Percentiles rank a stretch among this genome's conserved stretches.
phyloP scores from a whole-genome alignment of 2,888 invertebrate species.

The Nysson spinosus region DNA sequence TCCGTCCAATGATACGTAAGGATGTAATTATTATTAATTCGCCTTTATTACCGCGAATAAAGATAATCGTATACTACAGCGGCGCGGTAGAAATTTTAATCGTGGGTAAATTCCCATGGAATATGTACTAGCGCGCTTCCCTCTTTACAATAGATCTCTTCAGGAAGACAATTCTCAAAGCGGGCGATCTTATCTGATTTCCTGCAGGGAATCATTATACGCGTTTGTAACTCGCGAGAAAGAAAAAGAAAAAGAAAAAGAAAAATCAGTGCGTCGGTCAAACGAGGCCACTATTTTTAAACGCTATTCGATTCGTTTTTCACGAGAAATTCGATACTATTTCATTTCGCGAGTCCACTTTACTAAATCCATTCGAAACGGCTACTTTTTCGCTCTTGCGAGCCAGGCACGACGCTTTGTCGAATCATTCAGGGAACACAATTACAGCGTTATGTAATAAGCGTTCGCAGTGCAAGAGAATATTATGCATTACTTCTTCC shows the following conservation, averaged over 20 bases:
- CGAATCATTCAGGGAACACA: too few species aligned
- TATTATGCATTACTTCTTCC: background rate
- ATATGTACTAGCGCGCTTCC: slow-evolving; percentile 66
- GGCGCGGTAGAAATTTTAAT: slow-evolving; percentile 73
- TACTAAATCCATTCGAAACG: too few species aligned
- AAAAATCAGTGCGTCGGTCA: too few species aligned
- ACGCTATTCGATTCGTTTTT: too few species aligned
- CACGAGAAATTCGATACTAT: too few species aligned
- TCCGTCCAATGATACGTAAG: slow-evolving; percentile 68
- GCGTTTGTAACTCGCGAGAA: slow-evolving; percentile 47
- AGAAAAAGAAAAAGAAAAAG: too few species aligned
- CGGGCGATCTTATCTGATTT: slow-evolving; percentile 71
- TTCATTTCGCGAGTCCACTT: too few species aligned
- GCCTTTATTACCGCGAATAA: slow-evolving; percentile 73
- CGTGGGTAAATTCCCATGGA: slow-evolving; percentile 77
- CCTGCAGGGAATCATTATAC: slow-evolving; percentile 63
- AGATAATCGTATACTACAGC: slow-evolving; percentile 72
- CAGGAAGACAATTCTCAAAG: slow-evolving; percentile 67
- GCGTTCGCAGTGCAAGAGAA: background rate
- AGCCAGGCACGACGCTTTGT: too few species aligned
- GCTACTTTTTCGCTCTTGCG: too few species aligned
- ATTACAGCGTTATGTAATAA: too few species aligned
- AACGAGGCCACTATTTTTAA: too few species aligned
- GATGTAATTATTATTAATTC: slow-evolving; percentile 72
- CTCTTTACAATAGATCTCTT: slow-evolving; percentile 70